phyloP scores from a whole-genome alignment of 1,140 invertebrate species.

The Himalopsyche phryganea region DNA sequence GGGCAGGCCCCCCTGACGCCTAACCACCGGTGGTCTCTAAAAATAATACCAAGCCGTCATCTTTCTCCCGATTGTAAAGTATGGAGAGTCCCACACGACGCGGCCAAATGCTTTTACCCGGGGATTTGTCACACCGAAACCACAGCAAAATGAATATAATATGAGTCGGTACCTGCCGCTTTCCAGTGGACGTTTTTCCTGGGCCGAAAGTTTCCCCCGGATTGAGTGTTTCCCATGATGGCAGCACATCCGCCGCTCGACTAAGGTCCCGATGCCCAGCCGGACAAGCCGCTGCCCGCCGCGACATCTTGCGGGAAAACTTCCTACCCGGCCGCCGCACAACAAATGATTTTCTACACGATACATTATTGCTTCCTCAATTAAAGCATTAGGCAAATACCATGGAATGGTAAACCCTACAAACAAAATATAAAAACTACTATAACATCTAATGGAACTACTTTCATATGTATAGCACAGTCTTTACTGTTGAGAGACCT shows the following conservation, averaged over 20 bases:
- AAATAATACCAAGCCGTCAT: slow-evolving; percentile 20
- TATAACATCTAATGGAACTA: no score
- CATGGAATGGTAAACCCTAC: no score
- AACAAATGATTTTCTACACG: no score
- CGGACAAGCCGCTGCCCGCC: not conserved
- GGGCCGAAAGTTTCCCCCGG: slow-evolving; percentile 48
- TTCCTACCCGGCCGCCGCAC: no score
- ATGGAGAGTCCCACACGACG: slow-evolving; percentile 39
- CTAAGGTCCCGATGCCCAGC: not conserved
- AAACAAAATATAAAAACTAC: no score
- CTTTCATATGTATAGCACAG: no score
- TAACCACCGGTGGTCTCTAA: slow-evolving; percentile 16
- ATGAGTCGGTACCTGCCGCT: slow-evolving; percentile 57
- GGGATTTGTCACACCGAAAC: slow-evolving; percentile 11
- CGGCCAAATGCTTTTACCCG: slow-evolving; percentile 38
- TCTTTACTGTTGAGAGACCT: no score
- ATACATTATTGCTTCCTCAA: no score
- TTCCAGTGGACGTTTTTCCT: slow-evolving; percentile 70
- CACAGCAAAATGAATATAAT: slow-evolving; percentile 24
- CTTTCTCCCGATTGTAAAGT: slow-evolving; percentile 32
- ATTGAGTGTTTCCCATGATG: slow-evolving; percentile 50
- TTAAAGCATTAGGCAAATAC: no score
- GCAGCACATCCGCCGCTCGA: slow-evolving; percentile 33
- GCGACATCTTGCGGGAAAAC: not conserved
- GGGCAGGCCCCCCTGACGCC: not conserved